A percentile compares a stretch with the other conserved stretches of the same genome.
phyloP scores from a whole-genome alignment of 2,797 vertebrate species.

The Xiphorhynchus erythropygius region DNA sequence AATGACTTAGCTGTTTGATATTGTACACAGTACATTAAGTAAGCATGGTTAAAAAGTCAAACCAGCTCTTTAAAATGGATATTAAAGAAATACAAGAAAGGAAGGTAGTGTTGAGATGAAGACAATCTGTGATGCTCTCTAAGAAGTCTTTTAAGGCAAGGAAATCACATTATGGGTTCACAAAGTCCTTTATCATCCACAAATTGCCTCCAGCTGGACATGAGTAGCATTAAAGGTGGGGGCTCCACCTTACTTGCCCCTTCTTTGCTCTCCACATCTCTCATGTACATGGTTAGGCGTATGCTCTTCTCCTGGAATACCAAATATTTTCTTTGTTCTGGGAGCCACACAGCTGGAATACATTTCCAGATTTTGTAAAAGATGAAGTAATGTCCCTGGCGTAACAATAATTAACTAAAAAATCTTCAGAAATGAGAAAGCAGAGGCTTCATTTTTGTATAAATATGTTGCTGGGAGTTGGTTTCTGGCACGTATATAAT shows the following conservation, averaged over 20 bases:
- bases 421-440: constrained; percentile 24
- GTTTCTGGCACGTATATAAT: constrained; percentile 39
- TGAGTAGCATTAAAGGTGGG: not conserved
- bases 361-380: not conserved
- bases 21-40: not conserved
- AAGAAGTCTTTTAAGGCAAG: not conserved
- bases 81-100: not conserved
- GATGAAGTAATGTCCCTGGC: not conserved
- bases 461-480: constrained; percentile 39
- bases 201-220: constrained; percentile 43
- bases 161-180: not conserved
- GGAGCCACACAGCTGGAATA: not conserved
- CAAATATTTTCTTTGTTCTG: constrained; percentile 22
- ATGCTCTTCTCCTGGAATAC: not conserved
- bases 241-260: not conserved
- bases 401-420: constrained; percentile 48
- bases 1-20: not conserved
- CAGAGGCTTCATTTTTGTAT: constrained; percentile 7
- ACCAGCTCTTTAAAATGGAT: not conserved
- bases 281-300: not conserved
- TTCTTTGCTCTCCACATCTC: not conserved
- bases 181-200: not conserved
- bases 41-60: not conserved
- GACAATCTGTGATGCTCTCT: not conserved
- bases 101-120: not conserved